Evolutionary conservation across 2,113 vertebrate genomes (phyloP), one percentile per base, ranked within the genome.

Genomic region (Alouatta palliata): DNA sequence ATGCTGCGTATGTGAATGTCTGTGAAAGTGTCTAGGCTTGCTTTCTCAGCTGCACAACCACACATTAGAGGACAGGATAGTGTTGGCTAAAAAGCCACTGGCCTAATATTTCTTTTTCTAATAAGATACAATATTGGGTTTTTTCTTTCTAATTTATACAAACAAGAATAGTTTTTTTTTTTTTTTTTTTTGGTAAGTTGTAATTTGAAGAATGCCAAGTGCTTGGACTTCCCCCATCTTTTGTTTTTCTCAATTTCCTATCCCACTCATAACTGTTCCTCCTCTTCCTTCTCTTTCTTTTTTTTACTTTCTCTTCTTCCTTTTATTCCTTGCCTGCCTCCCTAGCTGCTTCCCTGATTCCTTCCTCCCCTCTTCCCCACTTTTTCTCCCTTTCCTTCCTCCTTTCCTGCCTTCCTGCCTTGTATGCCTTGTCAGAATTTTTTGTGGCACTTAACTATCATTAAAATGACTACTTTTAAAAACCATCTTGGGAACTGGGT

Each of bases 371-470:
- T 91, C 97, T 91, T 97, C 96, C 25, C 13, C 11, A 77, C 82
- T 45, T 37, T 32, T 73, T 25, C 45, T 35, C 45, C 40, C 25
- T 73, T 16, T 32, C 40, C 90, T 61, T 20, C 5, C 19, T n/a
- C 11, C 21, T 94, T 94, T 97, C 96, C 97, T 97, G 95, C 97
- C 94, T 35, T 35, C 97, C 96, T 97, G 94, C 94, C 97, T 98
- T 83, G 91, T 98, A 92, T 97, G 85, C 97, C 93, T 97, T 99
- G 98, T 99, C 98, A 99, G 99, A 99, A 98, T 99, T 98, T 99
- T 99, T 98, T 99, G 99, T 99, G 99, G 98, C 98, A 98, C 98
- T 97, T 98, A 98, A 98, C 52, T 52, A 52, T 52, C 16, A 76
- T 91, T 35, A 52, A 71, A 96, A 94, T 4, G 73, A 45, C 43